phyloP scores from a whole-genome alignment of 1,140 invertebrate species.

The Saccostrea cuccullata region DNA sequence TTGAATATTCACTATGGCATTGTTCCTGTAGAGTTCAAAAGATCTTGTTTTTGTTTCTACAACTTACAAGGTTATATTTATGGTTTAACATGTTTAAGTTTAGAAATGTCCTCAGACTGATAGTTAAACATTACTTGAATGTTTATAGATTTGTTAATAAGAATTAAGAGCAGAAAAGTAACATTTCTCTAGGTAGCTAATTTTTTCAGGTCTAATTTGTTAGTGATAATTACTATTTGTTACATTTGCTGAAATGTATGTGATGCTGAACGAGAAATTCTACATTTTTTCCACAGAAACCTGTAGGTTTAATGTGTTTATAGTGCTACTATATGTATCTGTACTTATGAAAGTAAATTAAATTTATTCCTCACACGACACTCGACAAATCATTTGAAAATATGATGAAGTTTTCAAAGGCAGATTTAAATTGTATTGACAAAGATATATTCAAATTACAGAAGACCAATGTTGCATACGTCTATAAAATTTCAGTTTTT shows the following conservation, averaged over 20 bases:
- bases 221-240: not conserved
- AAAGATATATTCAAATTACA: not conserved
- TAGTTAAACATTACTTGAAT: not conserved
- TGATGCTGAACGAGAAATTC: not conserved
- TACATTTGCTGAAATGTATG: not conserved
- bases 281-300: too few species aligned
- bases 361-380: not conserved
- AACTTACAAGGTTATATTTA: not conserved
- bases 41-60: not conserved
- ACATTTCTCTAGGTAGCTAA: not conserved
- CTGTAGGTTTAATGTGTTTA: too few species aligned
- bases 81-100: not conserved
- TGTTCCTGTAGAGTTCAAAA: not conserved
- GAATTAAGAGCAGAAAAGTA: not conserved
- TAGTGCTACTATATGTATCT: too few species aligned
- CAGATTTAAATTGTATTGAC: not conserved
- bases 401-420: not conserved
- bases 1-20: not conserved
- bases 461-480: not conserved
- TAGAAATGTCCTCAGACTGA: not conserved
- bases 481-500: not conserved
- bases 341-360: not conserved
- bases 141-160: not conserved
- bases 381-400: not conserved
- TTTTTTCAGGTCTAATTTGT: conserved; percentile 1